Evolutionary conservation across 2,888 invertebrate species (phyloP), one percentile per base, ranked within the genome.

Genomic region (Latheticus oryzae): DNA sequence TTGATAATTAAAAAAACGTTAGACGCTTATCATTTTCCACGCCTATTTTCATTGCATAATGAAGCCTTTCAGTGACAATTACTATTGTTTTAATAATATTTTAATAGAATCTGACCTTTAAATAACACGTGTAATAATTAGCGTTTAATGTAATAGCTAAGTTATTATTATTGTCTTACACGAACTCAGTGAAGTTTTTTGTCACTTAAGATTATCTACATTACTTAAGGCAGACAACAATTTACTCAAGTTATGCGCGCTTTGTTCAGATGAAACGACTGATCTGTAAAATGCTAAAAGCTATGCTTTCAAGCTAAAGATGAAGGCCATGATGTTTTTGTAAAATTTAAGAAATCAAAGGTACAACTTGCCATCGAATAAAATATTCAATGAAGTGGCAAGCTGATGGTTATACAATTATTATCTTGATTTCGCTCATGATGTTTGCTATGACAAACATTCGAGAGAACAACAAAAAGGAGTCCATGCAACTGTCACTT

Each of bases 51-150:
- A 21, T 56, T 56, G 32, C 47, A 55, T 38, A 45, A 55, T 38
- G 38, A 43, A 47, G 47, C 23, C 40, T 13, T 50, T 40, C 24
- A 42, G 40, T 50, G 56, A 56, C 56, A 56, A 56, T 56, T 56
- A 56, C 56, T 24, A 56, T 56, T 56, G 56, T 56, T 50, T 55
- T 40, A 42, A n/a, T n/a, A n/a, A n/a, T n/a, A n/a, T n/a, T n/a
- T n/a, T 43, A 53, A 53, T 45, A 47, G 13, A 26, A n/a, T 5
- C 13, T 47, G 54, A 55, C 47, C 54, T 55, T 55, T 53, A 38
- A 37, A 38, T 38, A 50, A 38, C 50, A 38, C 24, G 47, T 47
- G 35, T 35, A 47, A 35, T 47, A 47, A 47, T 35, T 47, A 47
- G 47, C 15, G n/a, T 45, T 21, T 13, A 45, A 45, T 30, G 15